Base-by-base conservation (phyloP, 2,797 vertebrate species). In the Macrochelys suwanniensis region DNA sequence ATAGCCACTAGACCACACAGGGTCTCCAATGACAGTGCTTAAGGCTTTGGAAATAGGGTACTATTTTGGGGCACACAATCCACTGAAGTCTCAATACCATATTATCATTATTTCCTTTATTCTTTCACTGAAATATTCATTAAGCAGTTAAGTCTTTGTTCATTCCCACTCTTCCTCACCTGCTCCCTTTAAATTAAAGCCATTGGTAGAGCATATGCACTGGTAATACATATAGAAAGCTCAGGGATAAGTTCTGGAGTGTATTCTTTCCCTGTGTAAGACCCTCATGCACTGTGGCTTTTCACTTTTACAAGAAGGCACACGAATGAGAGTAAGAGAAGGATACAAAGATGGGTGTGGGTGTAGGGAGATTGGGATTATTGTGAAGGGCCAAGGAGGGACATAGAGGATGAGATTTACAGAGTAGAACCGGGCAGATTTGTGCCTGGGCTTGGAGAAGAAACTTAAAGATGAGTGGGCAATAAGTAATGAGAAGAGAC, bases 401-500 rank as follows among this genome's bases (percentile, higher is more conserved):
- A 83, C 42, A 37, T 54, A 53, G 87, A 37, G 80, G 6, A 19
- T 93, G 26, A 77, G 79, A 79, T 7, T 93, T 11, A 81, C 68
- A 13, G 51, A 86, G 49, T 9, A 82, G 76, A 2, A 5, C 54
- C 54, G 82, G 61, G 85, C 7, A 89, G 71, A 86, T 42, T 42
- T 71, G 68, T 71, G 45, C 74, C 49, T 76, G n/a, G 47, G 80
- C 76, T 91, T 16, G 68, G 53, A 87, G 28, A 76, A 47, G 4
- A 57, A 65, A 87, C 92, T 89, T 65, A 86, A 77, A 61, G 61
- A 57, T 71, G 85, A 71, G 15, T 59, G 91, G 76, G n/a, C 49
- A 91, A 5, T n/a, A 80, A 92, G 80, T 78, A 54, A 33, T 25
- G 61, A 47, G 37, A 95, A 90, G 87, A 83, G 92, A 92, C 47